Base-by-base conservation (phyloP, 2,113 vertebrate genomes). In the Callipepla squamata region DNA sequence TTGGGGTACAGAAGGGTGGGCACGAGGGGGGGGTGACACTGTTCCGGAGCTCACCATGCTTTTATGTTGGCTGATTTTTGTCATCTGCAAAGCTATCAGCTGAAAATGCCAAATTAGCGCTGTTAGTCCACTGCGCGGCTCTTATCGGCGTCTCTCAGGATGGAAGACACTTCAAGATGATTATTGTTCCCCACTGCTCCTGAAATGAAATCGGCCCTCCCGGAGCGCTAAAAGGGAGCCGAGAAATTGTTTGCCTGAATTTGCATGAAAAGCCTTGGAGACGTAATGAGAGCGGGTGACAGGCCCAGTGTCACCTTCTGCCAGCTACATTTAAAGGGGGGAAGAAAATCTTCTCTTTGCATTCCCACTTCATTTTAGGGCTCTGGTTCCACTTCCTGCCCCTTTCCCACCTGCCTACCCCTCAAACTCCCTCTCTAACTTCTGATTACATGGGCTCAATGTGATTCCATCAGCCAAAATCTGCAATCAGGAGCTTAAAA, bases 61-160 rank as follows among this genome's bases (percentile, higher is more conserved):
- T 96, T 95, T 85, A 90, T 94, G 92, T 86, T 59, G 79, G 77
- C 89, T 96, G 96, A 91, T 94, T 97, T 95, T 94, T 94, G 91
- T 95, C 90, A 88, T 88, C 94, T 95, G 92, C 90, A 93, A 96
- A 97, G 93, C 97, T 94, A 96, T 97, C 94, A n/a, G 73, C 76
- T 75, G 87, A 50, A 95, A 93, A 93, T 22, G 69, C 94, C 94
- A 93, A 95, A 96, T 96, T 96, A 97, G 96, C 72, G 89, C 96
- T 93, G 79, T 95, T 96, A 94, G 95, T 95, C 92, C 88, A 82
- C 91, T 94, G 93, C 4, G 5, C 63, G 36, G 94, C 93, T 96
- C 96, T 97, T 97, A 98, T 97, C 97, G 97, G 93, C 2, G 26
- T 86, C 95, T 97, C 96, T 93, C 97, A 97, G 97, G 93, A 97